phyloP scores from a whole-genome alignment of 2,113 vertebrate species.

The Ardeotis arabs region DNA sequence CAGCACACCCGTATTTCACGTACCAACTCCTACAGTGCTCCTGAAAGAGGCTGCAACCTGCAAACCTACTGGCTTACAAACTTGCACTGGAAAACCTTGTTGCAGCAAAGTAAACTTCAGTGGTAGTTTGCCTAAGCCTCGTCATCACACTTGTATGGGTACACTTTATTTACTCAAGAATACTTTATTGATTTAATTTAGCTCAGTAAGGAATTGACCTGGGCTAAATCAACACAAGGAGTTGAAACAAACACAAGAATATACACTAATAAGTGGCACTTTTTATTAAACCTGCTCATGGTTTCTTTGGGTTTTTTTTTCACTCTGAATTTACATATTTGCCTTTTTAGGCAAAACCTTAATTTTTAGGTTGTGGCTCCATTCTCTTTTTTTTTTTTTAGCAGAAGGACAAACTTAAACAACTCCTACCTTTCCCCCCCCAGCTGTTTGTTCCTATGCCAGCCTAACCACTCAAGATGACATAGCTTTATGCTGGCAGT shows the following conservation, averaged over 20 bases:
- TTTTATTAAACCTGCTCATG: background rate
- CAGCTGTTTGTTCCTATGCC: background rate
- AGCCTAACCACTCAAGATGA: background rate
- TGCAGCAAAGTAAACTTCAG: background rate
- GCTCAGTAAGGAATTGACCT: background rate
- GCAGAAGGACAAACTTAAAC: background rate
- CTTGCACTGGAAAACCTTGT: background rate
- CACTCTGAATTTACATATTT: background rate
- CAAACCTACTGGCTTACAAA: background rate
- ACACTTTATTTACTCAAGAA: background rate
- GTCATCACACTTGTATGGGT: accelerated
- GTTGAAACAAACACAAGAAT: background rate
- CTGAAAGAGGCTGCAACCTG: background rate
- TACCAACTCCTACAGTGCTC: background rate
- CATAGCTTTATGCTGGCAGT: background rate
- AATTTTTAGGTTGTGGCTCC: background rate
- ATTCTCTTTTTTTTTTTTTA: background rate
- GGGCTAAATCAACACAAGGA: background rate
- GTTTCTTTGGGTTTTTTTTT: background rate
- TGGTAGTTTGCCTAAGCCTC: background rate
- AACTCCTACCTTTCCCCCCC: background rate
- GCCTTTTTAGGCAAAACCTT: background rate
- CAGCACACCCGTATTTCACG: background rate
- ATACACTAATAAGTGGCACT: background rate
- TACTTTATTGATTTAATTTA: background rate